Percentiles rank a stretch among this genome's conserved stretches.
Conservation (phyloP, 2,888 invertebrate species). For the Tyria jacobaeae region DNA sequence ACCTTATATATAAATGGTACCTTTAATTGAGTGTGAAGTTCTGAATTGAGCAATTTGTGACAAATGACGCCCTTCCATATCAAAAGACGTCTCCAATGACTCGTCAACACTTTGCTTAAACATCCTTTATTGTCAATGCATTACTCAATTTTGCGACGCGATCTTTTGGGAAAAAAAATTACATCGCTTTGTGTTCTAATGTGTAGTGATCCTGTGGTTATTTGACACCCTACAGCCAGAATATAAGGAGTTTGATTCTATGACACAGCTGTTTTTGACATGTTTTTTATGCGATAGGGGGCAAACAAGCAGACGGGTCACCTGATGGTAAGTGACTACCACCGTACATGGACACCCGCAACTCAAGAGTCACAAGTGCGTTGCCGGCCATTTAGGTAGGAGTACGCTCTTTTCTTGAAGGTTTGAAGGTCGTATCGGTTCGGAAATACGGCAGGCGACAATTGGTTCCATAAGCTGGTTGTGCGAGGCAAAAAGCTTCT, state of each 20-base stretch:
- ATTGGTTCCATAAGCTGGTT: too few relatives aligned
- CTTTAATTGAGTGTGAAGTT: constrained; percentile 75
- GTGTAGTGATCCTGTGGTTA: constrained; percentile 11
- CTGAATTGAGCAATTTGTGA: constrained; percentile 63
- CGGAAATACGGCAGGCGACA: too few relatives aligned
- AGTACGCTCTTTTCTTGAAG: too few relatives aligned
- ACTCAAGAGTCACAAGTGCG: too few relatives aligned
- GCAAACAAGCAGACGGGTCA: too few relatives aligned
- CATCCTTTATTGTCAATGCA: constrained; percentile 40
- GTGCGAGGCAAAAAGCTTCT: too few relatives aligned
- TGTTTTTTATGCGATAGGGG: too few relatives aligned
- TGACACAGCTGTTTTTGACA: neutral
- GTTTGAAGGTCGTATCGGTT: too few relatives aligned
- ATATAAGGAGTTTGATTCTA: neutral
- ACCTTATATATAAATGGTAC: constrained; percentile 61
- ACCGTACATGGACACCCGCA: too few relatives aligned
- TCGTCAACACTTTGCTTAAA: constrained; percentile 20
- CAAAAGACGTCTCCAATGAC: constrained; percentile 43
- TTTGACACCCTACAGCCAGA: constrained; percentile 9
- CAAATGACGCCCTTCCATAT: constrained; percentile 54
- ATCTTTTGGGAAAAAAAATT: constrained; percentile 20
- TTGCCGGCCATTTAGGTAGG: too few relatives aligned
- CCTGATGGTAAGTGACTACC: too few relatives aligned
- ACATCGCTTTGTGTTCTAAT: constrained; percentile 9
- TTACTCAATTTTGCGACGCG: constrained; percentile 38